Conservation (phyloP, 2,797 vertebrate species). For the Diplodus puntazzo region DNA sequence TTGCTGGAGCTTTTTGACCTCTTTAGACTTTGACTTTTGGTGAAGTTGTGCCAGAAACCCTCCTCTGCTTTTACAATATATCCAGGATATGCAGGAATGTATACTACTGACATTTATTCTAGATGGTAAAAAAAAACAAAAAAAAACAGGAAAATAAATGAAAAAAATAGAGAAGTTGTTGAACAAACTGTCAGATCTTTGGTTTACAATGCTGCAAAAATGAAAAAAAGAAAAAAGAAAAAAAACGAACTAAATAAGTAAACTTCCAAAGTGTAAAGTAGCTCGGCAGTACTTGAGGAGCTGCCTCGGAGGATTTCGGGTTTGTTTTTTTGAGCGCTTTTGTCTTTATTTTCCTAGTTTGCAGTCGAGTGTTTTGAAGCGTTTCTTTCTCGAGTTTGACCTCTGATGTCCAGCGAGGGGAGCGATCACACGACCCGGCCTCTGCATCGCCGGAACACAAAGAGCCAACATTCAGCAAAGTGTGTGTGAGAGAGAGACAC, state of each 20-base stretch:
- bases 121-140: no score
- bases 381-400: constrained; percentile 6
- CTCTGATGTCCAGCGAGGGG: constrained; percentile 26
- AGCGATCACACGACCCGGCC: constrained; percentile 48
- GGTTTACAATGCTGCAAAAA: no score
- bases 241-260: neutral
- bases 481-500: neutral
- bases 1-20: no score
- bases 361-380: neutral
- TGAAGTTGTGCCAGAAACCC: no score
- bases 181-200: no score
- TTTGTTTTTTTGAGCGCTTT: neutral
- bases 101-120: no score
- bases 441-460: constrained; percentile 36
- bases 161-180: neutral
- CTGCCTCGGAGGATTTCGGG: neutral
- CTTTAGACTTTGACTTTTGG: no score
- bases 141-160: neutral
- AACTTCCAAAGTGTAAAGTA: neutral
- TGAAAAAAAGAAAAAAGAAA: neutral
- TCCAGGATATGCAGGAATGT: no score
- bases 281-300: no score
- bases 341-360: neutral
- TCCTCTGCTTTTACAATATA: no score
- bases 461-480: constrained; percentile 31